Evolutionary conservation across 2,113 vertebrate genomes (phyloP), one percentile per base, ranked within the genome.

Genomic region (Gila orcuttii): DNA sequence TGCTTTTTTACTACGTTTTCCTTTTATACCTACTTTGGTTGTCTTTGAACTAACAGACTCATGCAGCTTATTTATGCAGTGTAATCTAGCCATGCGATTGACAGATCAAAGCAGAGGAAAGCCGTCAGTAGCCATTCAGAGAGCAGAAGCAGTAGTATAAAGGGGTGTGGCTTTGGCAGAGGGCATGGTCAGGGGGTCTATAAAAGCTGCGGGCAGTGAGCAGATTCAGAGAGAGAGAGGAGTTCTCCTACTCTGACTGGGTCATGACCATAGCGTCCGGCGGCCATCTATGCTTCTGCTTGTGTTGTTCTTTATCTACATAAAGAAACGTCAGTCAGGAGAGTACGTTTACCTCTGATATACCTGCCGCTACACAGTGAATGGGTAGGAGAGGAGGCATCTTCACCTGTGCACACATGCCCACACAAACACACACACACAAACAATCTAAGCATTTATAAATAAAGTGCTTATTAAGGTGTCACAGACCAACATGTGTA

Each of bases 281-380:
- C 74, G 45, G 82, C 74, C 87, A 88, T 88, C 68, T 78, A 71
- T 31, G 78, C 47, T 77, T 75, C 68, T 33, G 42, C 85, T 55
- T 55, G 39, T 19, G 47, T 78, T 39, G 33, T 88, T 91, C 87
- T 87, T 87, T 81, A 88, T 86, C 68, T 60, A 87, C 80, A 86
- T 85, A 89, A 87, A 89, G 81, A 90, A 90, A 85, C 12, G 12
- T 62, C 60, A 39, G 77, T 62, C 68, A 88, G 71, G 31, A 71
- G 42, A 89, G 85, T 82, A 92, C 90, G 92, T 93, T 96, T 96
- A 96, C 94, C 96, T 96, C 95, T 86, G 86, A 59, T 76, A 95
- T 93, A 90, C 94, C 94, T 94, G 94, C 93, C 92, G 95, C 93
- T 95, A 95, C 92, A 94, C 94, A 96, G 91, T 93, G 93, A 91